Evolutionary conservation across 2,113 vertebrate genomes (phyloP), one percentile per base, ranked within the genome.

Genomic region (Scortum barcoo): DNA sequence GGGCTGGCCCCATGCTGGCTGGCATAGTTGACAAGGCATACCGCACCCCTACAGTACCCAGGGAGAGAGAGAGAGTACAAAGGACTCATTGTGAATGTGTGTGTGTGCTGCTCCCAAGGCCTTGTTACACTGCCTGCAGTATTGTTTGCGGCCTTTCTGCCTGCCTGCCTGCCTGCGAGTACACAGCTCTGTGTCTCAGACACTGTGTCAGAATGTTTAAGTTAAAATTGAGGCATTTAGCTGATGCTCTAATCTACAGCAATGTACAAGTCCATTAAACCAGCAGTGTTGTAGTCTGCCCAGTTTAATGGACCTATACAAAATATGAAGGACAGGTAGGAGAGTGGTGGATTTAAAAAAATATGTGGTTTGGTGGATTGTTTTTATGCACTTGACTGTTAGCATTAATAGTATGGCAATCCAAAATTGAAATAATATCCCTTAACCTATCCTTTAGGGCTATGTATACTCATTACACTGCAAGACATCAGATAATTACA

Each of bases 21-120:
- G 94, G 91, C 93, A 93, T 87, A 83, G 91, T 78, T 77, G 86
- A 92, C 83, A 87, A 92, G 84, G 91, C 89, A 90, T 90, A 91
- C 90, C 48, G 75, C 86, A 87, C 86, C 91, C 86, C 86, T 88
- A 90, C 86, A 83, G 89, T 90, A 85, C 92, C 83, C 89, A 86
- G 86, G 82, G 90, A 89, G 85, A 86, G 83, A 86, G 83, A 86
- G 87, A 46, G 69, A 83, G 88, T 48, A 95, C 93, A 96, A 96
- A 94, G 92, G 89, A 61, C 78, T 84, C 88, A 92, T 95, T 92
- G 89, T 92, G 67, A 50, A 33, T 80, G 56, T 72, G 54, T 84
- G 62, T 75, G 72, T 77, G 71, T 83, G 76, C 70, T 80, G 86
- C 88, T 86, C 85, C 46, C 60, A 69, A 56, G 80, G 86, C 81